A percentile compares a stretch with the other conserved stretches of the same genome.
Conservation (phyloP, 2,113 vertebrate species). For the Oncorhynchus mykiss region DNA sequence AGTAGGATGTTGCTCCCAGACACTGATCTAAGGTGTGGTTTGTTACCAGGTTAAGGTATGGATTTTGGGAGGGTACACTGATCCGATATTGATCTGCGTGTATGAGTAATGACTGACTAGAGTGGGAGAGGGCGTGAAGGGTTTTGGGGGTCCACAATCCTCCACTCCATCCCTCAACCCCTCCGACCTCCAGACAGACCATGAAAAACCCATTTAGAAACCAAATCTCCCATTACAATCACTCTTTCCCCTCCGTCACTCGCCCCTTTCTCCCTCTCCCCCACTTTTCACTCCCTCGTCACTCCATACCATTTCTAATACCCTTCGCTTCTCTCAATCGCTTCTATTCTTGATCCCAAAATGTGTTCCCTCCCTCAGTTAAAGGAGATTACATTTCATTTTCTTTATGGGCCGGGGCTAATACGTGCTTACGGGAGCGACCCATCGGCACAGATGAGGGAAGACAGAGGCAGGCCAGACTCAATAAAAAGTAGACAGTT, state of each 20-base stretch:
- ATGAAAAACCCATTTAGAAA: conserved; percentile 11
- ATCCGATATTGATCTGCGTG: too few relatives aligned
- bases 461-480: not conserved
- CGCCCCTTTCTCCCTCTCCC: not conserved
- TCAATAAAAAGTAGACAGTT: conserved; percentile 3
- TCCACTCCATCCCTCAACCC: not conserved
- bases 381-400: conserved; percentile 14
- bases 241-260: not conserved
- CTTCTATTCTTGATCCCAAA: not conserved
- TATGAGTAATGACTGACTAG: too few relatives aligned
- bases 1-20: too few relatives aligned
- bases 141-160: not conserved
- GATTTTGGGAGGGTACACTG: too few relatives aligned
- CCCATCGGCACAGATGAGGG: conserved; percentile 2
- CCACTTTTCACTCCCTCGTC: not conserved
- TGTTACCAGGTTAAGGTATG: too few relatives aligned
- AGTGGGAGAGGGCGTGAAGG: not conserved
- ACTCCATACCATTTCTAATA: not conserved
- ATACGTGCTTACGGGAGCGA: not conserved
- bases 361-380: not conserved
- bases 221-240: not conserved
- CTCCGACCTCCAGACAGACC: not conserved
- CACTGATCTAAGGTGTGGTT: too few relatives aligned
- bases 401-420: conserved; percentile 16
- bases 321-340: conserved; percentile 1